A percentile compares a stretch with the other conserved stretches of the same genome.
phyloP scores from a whole-genome alignment of 2,113 vertebrate genomes.

The Ochotona curzoniae region DNA sequence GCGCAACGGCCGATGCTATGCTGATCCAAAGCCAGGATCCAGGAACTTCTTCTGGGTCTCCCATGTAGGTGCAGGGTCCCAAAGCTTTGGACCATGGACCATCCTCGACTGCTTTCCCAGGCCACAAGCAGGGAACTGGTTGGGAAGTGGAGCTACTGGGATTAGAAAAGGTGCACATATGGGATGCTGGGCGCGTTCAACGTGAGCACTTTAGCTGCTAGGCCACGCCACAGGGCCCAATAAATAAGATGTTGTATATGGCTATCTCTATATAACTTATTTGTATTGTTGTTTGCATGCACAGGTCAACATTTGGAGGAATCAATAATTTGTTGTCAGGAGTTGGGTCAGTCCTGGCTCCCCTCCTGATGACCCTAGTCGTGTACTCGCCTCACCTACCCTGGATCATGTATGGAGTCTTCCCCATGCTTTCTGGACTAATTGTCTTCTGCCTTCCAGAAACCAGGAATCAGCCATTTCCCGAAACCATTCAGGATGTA shows the following conservation, averaged over 20 bases:
- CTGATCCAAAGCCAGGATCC: too few relatives aligned
- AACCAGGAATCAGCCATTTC: constrained; percentile 85
- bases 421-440: constrained; percentile 79
- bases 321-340: constrained; percentile 79
- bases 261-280: not conserved
- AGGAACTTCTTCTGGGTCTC: too few relatives aligned
- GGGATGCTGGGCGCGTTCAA: too few relatives aligned
- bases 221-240: too few relatives aligned
- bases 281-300: not conserved
- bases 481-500: constrained; percentile 86
- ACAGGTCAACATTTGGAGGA: constrained; percentile 86
- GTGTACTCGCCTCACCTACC: constrained; percentile 77
- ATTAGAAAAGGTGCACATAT: too few relatives aligned
- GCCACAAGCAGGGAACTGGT: too few relatives aligned
- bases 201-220: too few relatives aligned
- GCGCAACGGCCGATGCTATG: too few relatives aligned
- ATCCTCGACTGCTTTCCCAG: too few relatives aligned
- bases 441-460: constrained; percentile 86
- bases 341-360: constrained; percentile 84
- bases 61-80: too few relatives aligned
- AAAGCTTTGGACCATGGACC: too few relatives aligned
- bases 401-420: constrained; percentile 84
- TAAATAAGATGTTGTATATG: not conserved
- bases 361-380: constrained; percentile 83
- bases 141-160: too few relatives aligned